Percentiles rank a stretch among this genome's conserved stretches.
Evolutionary conservation across 2,113 vertebrate species (phyloP).

Genomic region (Datnioides undecimradiatus): DNA sequence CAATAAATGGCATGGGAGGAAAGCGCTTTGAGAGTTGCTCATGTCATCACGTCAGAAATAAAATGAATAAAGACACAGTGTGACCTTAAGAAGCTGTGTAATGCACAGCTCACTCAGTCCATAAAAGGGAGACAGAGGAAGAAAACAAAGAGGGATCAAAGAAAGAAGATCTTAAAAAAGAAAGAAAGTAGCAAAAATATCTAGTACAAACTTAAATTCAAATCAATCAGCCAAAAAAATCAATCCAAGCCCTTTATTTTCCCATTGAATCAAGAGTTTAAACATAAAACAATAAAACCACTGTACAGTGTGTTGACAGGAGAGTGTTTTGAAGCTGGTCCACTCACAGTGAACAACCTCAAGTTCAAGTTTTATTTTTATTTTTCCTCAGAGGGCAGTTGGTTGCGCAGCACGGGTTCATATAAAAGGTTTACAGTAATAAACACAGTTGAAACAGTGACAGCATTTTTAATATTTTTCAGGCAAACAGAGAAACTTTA

Average conservation of each 20-base stretch:
- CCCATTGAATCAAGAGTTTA: conserved; percentile 5
- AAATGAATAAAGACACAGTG: not conserved
- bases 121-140: not conserved
- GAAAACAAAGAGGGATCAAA: conserved; percentile 1
- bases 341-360: conserved; percentile 25
- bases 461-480: not conserved
- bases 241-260: not conserved
- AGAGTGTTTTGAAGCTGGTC: not conserved
- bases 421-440: conserved; percentile 2
- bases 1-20: conserved; percentile 1
- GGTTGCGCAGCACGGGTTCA: conserved; percentile 1
- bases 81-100: conserved; percentile 49
- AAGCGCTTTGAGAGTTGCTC: conserved; percentile 19
- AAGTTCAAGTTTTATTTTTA: conserved; percentile 41
- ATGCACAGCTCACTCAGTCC: conserved; percentile 18
- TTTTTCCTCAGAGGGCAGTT: conserved; percentile 1
- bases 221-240: not conserved
- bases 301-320: not conserved
- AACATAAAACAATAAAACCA: conserved; percentile 12
- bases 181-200: not conserved
- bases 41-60: conserved; percentile 15
- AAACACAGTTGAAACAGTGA: not conserved
- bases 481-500: not conserved
- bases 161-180: not conserved
- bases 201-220: not conserved